Evolutionary conservation across 2,113 vertebrate genomes (phyloP), one percentile per base, ranked within the genome.

Genomic region (Spizaetus ornatus): DNA sequence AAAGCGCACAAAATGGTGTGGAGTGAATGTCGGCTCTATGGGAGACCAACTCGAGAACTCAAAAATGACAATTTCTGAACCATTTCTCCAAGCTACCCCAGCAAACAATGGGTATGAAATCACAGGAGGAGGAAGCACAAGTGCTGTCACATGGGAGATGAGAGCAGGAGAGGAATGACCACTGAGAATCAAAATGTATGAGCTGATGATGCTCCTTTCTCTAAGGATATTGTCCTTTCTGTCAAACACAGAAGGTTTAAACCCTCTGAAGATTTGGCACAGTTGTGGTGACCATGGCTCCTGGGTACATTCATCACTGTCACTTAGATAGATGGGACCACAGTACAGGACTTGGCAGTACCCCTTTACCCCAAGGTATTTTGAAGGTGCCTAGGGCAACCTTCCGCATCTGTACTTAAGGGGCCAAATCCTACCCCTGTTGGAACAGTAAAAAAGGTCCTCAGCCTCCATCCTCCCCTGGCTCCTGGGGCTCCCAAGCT

Each of bases 61-160:
- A 42, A 63, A 82, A 85, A 36, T 65, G 77, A 86, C 70, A 76
- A 43, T 90, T 88, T 96, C 82, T 72, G 84, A 85, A 71, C 62
- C 36, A 52, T 73, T 86, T 83, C 36, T 55, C n/a, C 4, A 17
- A 58, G 20, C 38, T 65, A 19, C 18, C 12, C 18, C 23, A 48
- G 27, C 5, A 3, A 56, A 66, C 1, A 22, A 53, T 8, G 7
- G 18, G n/a, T 10, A 55, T 2, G 3, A 74, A 90, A 43, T 52
- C 79, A 53, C 69, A 80, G 73, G 32, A 90, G 62, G 21, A 76
- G 20, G 40, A 76, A 56, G 25, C n/a, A 47, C 45, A 63, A 71
- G 42, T 81, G n/a, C 25, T 71, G 31, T 53, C 47, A 66, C 0
- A 0, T n/a, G 11, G 25, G 34, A 66, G 55, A 43, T 71, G 26